Evolutionary conservation across 1,140 invertebrate species (phyloP), one percentile per base, ranked within the genome.

Genomic region (Atta cephalotes): DNA sequence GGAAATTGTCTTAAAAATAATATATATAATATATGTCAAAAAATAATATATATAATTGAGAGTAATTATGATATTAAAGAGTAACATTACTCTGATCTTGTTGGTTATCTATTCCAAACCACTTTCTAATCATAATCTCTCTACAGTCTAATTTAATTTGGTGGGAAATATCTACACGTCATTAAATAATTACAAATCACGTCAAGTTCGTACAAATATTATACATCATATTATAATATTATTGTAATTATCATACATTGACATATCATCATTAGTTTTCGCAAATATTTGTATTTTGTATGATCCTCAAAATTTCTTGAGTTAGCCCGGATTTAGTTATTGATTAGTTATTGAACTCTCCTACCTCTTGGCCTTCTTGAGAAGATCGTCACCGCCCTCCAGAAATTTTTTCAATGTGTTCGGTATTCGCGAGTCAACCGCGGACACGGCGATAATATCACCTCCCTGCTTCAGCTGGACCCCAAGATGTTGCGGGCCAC

Each of bases 401-500:
- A 97, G 91, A 87, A 96, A 96, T 65, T 96, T 95, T 68, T 96
- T 96, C 77, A 97, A 89, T 31, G 94, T 95, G 80, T 96, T 96
- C 0, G 96, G 96, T 80, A 97, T 96, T 21, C 95, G 94, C 2
- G 95, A 95, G 90, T 96, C 96, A 1, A 96, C 95, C 1, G 95
- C 95, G 68, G 96, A 96, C 21, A 97, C 94, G 76, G 95, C 96
- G 16, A 96, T 95, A 78, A 97, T 96, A 87, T 96, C 96, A 10
- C 96, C 95, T 35, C 95, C 95, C 14, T 94, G 92, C 25, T 95
- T 92, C 2, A 96, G 82, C 82, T 96, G 96, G 0, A 96, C 96
- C 1, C 96, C 96, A n/a, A 97, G 89, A 51, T 96, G 95, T 86
- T 96, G 96, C 0, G 95, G 95, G 0, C 96, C 96, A 0, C 94